Base-by-base conservation (phyloP, 2,888 invertebrate genomes). In the Tetranychus piercei region DNA sequence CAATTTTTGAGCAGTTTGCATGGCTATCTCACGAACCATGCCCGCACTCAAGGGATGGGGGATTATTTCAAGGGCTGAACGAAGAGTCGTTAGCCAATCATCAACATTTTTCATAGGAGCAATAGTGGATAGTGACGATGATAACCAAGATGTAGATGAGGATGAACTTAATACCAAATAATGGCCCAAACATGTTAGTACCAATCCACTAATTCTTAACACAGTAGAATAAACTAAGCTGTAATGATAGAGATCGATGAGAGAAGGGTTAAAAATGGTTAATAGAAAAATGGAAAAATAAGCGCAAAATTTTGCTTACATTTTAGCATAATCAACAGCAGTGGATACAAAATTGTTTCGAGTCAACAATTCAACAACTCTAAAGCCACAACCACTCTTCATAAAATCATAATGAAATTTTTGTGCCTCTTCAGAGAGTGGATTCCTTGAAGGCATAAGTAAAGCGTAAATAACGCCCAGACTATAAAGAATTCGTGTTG, bases 381-480 rank as follows among this genome's bases (percentile, higher is more conserved):
- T 86, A 77, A 88, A 87, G 1, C 87, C 87, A 78, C 87, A 87
- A 6, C 87, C 87, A 77, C 87, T 87, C 78, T 85, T 86, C 79
- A 89, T 86, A 81, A 89, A 88, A 81, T 86, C 87, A 80, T 85
- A 86, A 81, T 88, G 88, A 81, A 89, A 88, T 79, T 88, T 87
- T 81, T 87, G 87, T 6, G 88, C 87, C 81, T 89, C 88, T 73
- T 84, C 83, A 65, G 91, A 87, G 79, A 88, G 85, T 1, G 90
- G 88, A 80, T 91, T 91, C 9, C 88, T 84, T 8, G 94, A 92
- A 18, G 96, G 96, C 89, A 96, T 91, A 77, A 96, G 85, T 82
- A 94, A 86, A 77, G 92, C 89, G 83, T 95, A 93, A 77, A 94
- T 85, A 73, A 94, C 88, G 87, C 89, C 88, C 78, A 89, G 84